Conservation (phyloP, 2,888 invertebrate genomes). For the Sinelater perroti region DNA sequence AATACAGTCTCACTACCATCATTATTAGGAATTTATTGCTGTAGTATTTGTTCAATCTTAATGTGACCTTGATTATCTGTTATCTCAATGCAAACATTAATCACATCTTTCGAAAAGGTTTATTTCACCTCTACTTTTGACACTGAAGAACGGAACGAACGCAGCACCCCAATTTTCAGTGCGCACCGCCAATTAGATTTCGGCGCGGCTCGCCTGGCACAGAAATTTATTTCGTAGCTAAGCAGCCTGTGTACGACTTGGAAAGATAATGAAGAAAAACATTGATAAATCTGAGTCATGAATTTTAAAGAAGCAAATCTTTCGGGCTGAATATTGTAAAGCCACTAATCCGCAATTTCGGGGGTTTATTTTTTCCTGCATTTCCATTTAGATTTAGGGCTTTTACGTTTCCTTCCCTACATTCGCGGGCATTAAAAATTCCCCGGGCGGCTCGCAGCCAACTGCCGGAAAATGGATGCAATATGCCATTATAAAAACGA, state of each 20-base stretch:
- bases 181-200: slow-evolving; percentile 13
- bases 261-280: slow-evolving; percentile 35
- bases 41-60: too few species aligned
- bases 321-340: slow-evolving; percentile 37
- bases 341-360: slow-evolving; percentile 39
- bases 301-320: slow-evolving; percentile 36
- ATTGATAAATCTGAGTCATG: slow-evolving; percentile 36
- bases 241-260: slow-evolving; percentile 29
- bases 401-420: slow-evolving; percentile 34
- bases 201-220: neutral
- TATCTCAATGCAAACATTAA: too few species aligned
- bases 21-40: too few species aligned
- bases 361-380: slow-evolving; percentile 32
- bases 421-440: slow-evolving; percentile 34
- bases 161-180: too few species aligned
- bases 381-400: slow-evolving; percentile 38
- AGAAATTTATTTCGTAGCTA: slow-evolving; percentile 23
- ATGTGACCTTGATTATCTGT: too few species aligned
- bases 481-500: slow-evolving; percentile 35
- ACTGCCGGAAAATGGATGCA: slow-evolving; percentile 38
- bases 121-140: too few species aligned
- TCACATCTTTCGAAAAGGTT: too few species aligned
- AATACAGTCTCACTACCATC: too few species aligned
- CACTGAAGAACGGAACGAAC: too few species aligned
- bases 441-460: slow-evolving; percentile 33